Percentiles rank a stretch among this genome's conserved stretches.
Evolutionary conservation across 2,888 invertebrate species (phyloP).

Genomic region (Erannis defoliaria): DNA sequence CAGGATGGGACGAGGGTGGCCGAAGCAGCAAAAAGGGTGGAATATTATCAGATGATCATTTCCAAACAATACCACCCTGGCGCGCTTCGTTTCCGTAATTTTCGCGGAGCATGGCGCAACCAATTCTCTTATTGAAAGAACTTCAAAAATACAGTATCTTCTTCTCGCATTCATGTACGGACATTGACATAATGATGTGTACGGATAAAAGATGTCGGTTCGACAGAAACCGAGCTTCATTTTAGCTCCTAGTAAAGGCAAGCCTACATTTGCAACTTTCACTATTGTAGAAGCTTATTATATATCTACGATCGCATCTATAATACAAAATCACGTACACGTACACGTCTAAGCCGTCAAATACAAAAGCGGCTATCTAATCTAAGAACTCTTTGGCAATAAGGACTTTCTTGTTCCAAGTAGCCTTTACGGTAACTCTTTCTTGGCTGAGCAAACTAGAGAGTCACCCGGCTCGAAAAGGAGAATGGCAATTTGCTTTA

Average conservation of each 20-base stretch:
- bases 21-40: conserved; percentile 27
- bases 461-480: conserved; percentile 1
- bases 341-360: not conserved
- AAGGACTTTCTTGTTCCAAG: not conserved
- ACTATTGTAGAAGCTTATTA: not conserved
- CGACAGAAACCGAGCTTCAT: not conserved
- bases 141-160: conserved; percentile 12
- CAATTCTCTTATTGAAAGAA: conserved; percentile 36
- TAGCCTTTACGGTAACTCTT: conserved; percentile 1
- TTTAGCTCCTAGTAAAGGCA: not conserved
- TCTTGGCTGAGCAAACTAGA: not conserved
- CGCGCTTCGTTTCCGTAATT: conserved; percentile 35
- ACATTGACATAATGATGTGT: not conserved
- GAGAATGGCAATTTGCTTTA: conserved; percentile 17
- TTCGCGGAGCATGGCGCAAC: conserved; percentile 32
- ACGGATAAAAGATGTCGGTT: conserved; percentile 1
- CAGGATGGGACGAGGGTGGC: conserved; percentile 24
- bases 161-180: conserved; percentile 14
- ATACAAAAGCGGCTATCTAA: not conserved
- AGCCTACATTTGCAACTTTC: not conserved
- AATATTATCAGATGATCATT: conserved; percentile 35
- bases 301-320: not conserved
- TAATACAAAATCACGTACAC: not conserved
- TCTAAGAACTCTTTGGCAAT: not conserved
- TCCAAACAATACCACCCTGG: conserved; percentile 35